A percentile compares a stretch with the other conserved stretches of the same genome.
phyloP scores from a whole-genome alignment of 2,888 invertebrate species.

The Nephrocerus scutellatus region DNA sequence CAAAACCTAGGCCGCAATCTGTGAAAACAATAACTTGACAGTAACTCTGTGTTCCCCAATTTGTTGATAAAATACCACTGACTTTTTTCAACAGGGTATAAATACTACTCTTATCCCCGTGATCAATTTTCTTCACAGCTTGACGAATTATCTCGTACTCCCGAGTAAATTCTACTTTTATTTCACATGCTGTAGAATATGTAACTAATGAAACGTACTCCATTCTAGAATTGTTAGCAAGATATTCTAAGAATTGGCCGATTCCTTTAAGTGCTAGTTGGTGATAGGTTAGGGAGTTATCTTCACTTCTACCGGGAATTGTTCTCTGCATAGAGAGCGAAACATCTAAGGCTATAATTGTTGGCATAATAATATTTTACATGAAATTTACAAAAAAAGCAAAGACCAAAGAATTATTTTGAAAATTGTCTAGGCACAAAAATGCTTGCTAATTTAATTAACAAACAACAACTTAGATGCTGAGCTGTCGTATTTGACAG shows the following conservation, averaged over 20 bases:
- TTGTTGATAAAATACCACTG: slow-evolving; percentile 69
- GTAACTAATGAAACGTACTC: slow-evolving; percentile 39
- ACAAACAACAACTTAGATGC: too few species aligned
- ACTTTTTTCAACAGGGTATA: slow-evolving; percentile 73
- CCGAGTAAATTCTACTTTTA: slow-evolving; percentile 78
- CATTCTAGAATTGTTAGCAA: slow-evolving; percentile 38
- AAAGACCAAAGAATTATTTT: too few species aligned
- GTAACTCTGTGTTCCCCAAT: slow-evolving; percentile 84
- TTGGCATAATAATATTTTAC: too few species aligned
- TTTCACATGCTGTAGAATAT: slow-evolving; percentile 45
- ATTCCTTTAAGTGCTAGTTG: slow-evolving; percentile 44
- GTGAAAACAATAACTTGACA: slow-evolving; percentile 75
- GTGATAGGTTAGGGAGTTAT: slow-evolving; percentile 38
- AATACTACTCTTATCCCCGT: slow-evolving; percentile 80
- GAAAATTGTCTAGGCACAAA: too few species aligned
- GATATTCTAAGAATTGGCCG: slow-evolving; percentile 41
- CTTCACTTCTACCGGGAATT: slow-evolving; percentile 42
- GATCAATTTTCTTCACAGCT: slow-evolving; percentile 69
- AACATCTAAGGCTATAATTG: slow-evolving; percentile 45
- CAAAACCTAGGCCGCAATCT: slow-evolving; percentile 63
- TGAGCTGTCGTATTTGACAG: too few species aligned
- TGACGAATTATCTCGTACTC: slow-evolving; percentile 75
- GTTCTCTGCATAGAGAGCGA: slow-evolving; percentile 45
- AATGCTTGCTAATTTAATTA: too few species aligned
- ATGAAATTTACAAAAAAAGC: too few species aligned